Evolutionary conservation across 1,140 invertebrate genomes (phyloP).

Genomic region (Drosophila persimilis): DNA sequence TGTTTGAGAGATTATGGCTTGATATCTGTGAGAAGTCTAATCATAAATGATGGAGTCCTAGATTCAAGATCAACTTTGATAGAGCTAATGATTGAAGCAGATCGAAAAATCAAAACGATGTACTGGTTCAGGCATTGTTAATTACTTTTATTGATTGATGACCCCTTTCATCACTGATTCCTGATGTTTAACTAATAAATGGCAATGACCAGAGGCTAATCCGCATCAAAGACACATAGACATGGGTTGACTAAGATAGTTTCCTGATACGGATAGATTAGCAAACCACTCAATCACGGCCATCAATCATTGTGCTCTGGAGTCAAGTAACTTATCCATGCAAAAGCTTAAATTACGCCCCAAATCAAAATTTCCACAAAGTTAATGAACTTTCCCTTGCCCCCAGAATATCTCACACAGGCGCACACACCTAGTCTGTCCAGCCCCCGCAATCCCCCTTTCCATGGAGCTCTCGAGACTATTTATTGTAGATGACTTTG

Average conservation of each 20-base stretch:
- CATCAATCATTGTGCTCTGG: slow-evolving; percentile 32
- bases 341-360: slow-evolving; percentile 45
- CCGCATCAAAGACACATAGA: neutral
- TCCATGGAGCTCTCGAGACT: slow-evolving; percentile 3
- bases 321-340: slow-evolving; percentile 31
- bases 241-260: slow-evolving; percentile 22
- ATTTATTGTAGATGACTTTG: slow-evolving; percentile 34
- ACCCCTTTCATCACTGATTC: neutral
- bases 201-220: slow-evolving; percentile 5
- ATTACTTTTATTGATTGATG: slow-evolving; percentile 6
- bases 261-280: slow-evolving; percentile 1
- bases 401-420: slow-evolving; percentile 11
- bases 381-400: slow-evolving; percentile 40
- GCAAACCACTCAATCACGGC: slow-evolving; percentile 36
- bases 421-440: neutral
- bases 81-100: no score
- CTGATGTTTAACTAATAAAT: slow-evolving; percentile 1
- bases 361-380: slow-evolving; percentile 54
- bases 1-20: neutral
- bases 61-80: no score
- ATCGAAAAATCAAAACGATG: neutral
- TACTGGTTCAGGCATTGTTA: neutral
- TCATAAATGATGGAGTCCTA: no score
- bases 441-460: neutral
- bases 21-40: neutral